A percentile compares a stretch with the other conserved stretches of the same genome.
Evolutionary conservation across 2,888 invertebrate genomes (phyloP).

Genomic region (Campopleginae sp.): DNA sequence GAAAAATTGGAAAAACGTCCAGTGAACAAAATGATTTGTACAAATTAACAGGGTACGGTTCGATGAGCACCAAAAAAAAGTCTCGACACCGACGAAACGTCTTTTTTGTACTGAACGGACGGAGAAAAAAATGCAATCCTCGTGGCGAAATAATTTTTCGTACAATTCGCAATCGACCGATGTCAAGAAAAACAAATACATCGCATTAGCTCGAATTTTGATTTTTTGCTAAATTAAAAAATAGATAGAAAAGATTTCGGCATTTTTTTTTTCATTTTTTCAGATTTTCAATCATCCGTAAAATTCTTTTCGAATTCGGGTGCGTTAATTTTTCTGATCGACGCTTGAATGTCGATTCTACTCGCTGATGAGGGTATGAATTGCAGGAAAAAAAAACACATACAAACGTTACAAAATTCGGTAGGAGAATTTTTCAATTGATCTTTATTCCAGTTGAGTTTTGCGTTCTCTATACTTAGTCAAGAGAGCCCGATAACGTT

Average conservation of each 20-base stretch:
- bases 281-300: not conserved
- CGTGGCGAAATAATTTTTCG: not conserved
- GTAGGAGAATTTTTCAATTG: not conserved
- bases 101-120: not conserved
- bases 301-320: not conserved
- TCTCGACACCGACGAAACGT: not conserved
- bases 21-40: slow-evolving; percentile 40
- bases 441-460: not conserved
- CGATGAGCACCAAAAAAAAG: slow-evolving; percentile 52
- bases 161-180: not conserved
- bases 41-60: slow-evolving; percentile 43
- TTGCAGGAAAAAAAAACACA: not conserved
- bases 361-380: not conserved
- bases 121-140: not conserved
- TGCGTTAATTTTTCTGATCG: not conserved
- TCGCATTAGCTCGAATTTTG: not conserved
- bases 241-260: not conserved
- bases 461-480: not conserved
- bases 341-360: not conserved
- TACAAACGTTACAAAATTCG: not conserved
- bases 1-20: not conserved
- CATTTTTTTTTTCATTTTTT: not conserved
- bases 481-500: not conserved
- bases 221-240: not conserved
- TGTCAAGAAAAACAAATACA: not conserved